Base-by-base conservation (phyloP, 1,140 invertebrate species). In the Platorchestia sp. region DNA sequence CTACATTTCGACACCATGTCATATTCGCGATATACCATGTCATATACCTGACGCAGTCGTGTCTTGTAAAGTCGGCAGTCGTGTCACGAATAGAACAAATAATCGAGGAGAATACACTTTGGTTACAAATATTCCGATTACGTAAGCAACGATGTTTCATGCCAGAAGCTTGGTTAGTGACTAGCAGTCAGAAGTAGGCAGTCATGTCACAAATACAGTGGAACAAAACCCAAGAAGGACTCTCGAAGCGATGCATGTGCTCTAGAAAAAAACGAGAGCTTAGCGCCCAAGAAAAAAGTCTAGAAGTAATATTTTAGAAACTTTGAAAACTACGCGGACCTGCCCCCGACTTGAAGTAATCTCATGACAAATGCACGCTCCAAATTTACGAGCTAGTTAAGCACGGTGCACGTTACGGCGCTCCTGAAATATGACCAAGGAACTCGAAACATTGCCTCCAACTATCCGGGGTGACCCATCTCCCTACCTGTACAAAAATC, bases 311-410 rank as follows among this genome's bases (percentile, higher is more conserved):
- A 75, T 75, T 10, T 75, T 36, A 75, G 59, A 19, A 75, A 75
- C 59, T 75, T 75, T 75, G 59, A 75, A 75, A 75, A 75, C 59
- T 10, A 36, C 59, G 59, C 59, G 36, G 59, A 36, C 59, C 59
- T 75, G 59, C 59, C 59, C 59, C 43, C 41, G 87, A 89, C 91
- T 40, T 93, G 45, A 16, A 45, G 91, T 93, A 93, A 93, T 93
- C 91, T 47, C 45, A 93, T 45, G 91, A 93, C 45, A 45, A 93
- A 93, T 93, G 91, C 45, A n/a, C 14, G 91, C 44, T 45, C 43
- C 7, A 93, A 47, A 93, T 45, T 93, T 93, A 93, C 44, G 91
- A 93, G 43, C 91, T 93, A 40, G 91, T 93, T 93, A 93, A 93
- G 91, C 45, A 44, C 43, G 43, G 91, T 47, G 91, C 40, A 47